Evolutionary conservation across 2,888 invertebrate species (phyloP), one percentile per base, ranked within the genome.

Genomic region (Pediacus dermestoides): DNA sequence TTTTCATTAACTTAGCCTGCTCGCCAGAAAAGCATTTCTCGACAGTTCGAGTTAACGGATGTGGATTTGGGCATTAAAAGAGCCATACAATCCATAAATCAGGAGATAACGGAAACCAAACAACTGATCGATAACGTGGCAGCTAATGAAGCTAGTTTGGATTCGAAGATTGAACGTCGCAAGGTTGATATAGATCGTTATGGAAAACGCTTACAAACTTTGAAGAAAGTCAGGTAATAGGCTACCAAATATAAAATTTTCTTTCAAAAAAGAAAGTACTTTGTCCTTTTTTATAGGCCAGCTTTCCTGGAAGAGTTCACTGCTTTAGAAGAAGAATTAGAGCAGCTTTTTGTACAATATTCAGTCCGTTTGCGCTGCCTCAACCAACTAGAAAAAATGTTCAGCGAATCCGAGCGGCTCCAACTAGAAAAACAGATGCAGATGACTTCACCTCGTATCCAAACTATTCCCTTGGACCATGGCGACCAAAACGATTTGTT

Each of bases 261-360:
- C 8, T 18, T 7, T n/a, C 6, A 18, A 8, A 22, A 23, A n/a
- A 30, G 21, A 4, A 1, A 11, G n/a, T n/a, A n/a, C n/a, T n/a
- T n/a, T n/a, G n/a, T n/a, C 28, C 27, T 25, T 11, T 39, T 53
- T 36, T n/a, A n/a, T 57, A 86, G 89, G 33, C 97, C 97, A 1
- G 95, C 94, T 0, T 97, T 95, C 67, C 85, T 96, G 77, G 92
- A 94, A 56, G 97, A 99, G 68, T 89, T 93, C 67, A 90, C 91
- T 41, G 81, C 84, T 30, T 74, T 92, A 34, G 96, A 99, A 68
- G 72, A 75, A 25, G 92, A 94, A 62, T 68, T 97, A 10, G 85
- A 88, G 57, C 74, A 78, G 46, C 73, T 94, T 11, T 95, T 94
- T 71, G 82, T 85, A 22, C 82, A 86, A 56, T 99, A 95, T 71